These are phyloP conservation scores for Sycophila texana DNA, from an alignment of 2,888 invertebrate genomes.

Conservation along the genomic window DNA sequence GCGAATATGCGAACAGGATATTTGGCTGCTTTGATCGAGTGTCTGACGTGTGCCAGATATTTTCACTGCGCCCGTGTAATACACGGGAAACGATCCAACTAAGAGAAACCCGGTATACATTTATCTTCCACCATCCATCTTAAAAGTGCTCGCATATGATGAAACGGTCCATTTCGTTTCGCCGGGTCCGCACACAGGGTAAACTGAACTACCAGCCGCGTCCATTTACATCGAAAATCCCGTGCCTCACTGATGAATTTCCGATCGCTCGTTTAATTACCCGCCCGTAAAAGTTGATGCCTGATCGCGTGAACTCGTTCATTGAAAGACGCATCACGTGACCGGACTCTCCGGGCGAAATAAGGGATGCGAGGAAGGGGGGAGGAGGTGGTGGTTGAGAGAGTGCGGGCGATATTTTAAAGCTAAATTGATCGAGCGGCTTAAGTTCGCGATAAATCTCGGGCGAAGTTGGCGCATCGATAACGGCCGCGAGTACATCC, in stretches of 20 bases:
- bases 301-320: neutral
- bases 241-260: neutral
- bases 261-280: neutral
- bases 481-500: constrained; percentile 37
- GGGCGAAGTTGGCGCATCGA: constrained; percentile 45
- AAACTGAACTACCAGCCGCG: neutral
- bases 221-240: neutral
- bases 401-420: constrained; percentile 12
- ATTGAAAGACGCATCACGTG: no score
- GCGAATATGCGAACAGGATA: constrained; percentile 33
- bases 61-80: constrained; percentile 33
- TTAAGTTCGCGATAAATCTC: constrained; percentile 49
- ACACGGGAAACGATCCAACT: constrained; percentile 27
- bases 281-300: neutral
- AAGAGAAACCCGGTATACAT: constrained; percentile 19
- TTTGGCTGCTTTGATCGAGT: constrained; percentile 49
- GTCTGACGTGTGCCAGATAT: constrained; percentile 45
- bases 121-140: constrained; percentile 30
- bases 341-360: no score
- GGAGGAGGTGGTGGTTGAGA: neutral
- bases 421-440: constrained; percentile 46
- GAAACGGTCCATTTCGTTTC: constrained; percentile 40
- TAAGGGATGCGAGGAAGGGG: neutral
- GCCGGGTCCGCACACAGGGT: neutral
- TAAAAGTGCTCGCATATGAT: constrained; percentile 23